Conservation (phyloP, 2,113 vertebrate genomes). For the Mirounga angustirostris region DNA sequence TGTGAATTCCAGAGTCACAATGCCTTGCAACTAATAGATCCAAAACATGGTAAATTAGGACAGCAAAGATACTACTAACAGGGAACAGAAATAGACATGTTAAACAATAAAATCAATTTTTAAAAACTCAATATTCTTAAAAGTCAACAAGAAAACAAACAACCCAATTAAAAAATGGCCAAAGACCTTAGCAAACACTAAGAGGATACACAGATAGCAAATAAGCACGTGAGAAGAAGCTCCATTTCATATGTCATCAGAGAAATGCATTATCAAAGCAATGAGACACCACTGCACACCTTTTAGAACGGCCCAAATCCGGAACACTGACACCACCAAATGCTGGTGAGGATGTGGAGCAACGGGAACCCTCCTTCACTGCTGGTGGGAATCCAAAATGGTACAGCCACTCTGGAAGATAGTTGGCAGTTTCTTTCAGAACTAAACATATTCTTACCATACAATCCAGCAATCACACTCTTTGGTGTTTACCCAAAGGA, state of each 20-base stretch:
- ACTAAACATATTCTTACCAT: background rate
- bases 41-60: background rate
- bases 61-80: background rate
- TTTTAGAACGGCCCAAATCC: background rate
- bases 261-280: background rate
- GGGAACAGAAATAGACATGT: background rate
- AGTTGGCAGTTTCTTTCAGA: background rate
- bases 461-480: background rate
- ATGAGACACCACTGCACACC: background rate
- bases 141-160: background rate
- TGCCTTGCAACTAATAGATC: background rate
- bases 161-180: background rate
- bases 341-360: background rate
- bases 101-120: conserved; percentile 20
- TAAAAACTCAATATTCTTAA: background rate
- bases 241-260: background rate
- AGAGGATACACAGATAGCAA: background rate
- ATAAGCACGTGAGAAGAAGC: background rate
- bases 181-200: background rate
- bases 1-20: conserved; percentile 5
- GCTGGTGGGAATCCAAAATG: background rate
- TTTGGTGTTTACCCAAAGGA: background rate
- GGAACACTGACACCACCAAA: background rate
- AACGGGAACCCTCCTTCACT: background rate
- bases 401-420: background rate